Percentiles rank a stretch among this genome's conserved stretches.
Evolutionary conservation across 2,113 vertebrate genomes (phyloP).

Genomic region (Siphamia tubifer): DNA sequence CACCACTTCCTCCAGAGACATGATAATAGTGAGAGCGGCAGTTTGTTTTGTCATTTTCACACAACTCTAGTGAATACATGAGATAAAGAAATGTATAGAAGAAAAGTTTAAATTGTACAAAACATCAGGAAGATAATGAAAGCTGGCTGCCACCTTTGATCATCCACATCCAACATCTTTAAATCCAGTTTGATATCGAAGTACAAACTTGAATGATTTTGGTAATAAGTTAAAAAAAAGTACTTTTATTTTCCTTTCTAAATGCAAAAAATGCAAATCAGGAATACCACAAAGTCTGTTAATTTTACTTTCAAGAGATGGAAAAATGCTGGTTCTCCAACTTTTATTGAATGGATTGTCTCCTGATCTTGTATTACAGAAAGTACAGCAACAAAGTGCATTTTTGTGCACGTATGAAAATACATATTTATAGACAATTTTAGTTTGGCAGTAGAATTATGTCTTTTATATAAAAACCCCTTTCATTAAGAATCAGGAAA

Average conservation of each 20-base stretch:
- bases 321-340: slow-evolving; percentile 4
- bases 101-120: neutral
- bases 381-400: too few species aligned
- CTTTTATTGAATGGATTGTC: neutral
- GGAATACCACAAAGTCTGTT: neutral
- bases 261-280: neutral
- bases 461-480: neutral
- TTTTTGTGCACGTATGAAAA: too few species aligned
- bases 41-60: neutral
- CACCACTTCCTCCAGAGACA: slow-evolving; percentile 3
- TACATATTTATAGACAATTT: neutral
- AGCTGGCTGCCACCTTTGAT: neutral
- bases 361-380: neutral
- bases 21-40: slow-evolving; percentile 26
- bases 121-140: neutral
- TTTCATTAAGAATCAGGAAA: neutral
- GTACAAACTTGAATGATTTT: neutral
- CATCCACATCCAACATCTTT: neutral
- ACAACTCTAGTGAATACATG: neutral
- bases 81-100: neutral
- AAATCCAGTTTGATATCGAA: neutral
- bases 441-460: slow-evolving; percentile 18
- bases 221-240: neutral
- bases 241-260: neutral
- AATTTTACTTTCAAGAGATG: neutral